Conservation (phyloP, 2,888 invertebrate species). For the Philereme transversata region DNA sequence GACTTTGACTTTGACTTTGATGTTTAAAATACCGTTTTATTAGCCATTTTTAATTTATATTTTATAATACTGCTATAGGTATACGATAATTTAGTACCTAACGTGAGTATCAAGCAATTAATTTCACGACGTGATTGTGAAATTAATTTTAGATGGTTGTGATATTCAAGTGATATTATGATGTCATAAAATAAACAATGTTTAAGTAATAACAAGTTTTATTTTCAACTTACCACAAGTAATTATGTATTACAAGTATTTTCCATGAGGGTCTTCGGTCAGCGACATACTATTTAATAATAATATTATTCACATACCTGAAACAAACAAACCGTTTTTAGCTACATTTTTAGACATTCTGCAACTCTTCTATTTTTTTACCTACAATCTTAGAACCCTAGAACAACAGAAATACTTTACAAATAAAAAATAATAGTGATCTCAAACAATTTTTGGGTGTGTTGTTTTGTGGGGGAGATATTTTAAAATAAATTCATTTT, state of each 20-base stretch:
- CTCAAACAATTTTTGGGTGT: no score
- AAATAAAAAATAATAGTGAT: no score
- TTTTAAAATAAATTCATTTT: no score
- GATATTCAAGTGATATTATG: conserved; percentile 51
- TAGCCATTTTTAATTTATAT: conserved; percentile 35
- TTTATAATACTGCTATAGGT: conserved; percentile 36
- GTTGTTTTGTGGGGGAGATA: no score
- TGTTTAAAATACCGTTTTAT: conserved; percentile 30
- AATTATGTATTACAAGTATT: neutral
- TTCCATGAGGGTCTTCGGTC: neutral
- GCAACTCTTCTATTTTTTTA: no score
- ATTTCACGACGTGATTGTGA: conserved; percentile 72
- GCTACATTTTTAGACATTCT: no score
- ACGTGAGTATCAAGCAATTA: conserved; percentile 62
- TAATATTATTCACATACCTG: conserved; percentile 32
- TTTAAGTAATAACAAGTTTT: conserved; percentile 36
- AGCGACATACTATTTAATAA: neutral
- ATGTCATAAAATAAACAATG: conserved; percentile 53
- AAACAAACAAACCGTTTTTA: conserved; percentile 11
- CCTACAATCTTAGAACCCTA: no score
- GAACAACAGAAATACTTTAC: no score
- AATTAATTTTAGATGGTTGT: conserved; percentile 61
- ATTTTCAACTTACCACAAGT: conserved; percentile 27
- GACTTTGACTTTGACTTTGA: no score
- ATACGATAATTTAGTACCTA: conserved; percentile 51